A percentile compares a stretch with the other conserved stretches of the same genome.
Evolutionary conservation across 2,113 vertebrate species (phyloP).

Genomic region (Aldabrachelys gigantea): DNA sequence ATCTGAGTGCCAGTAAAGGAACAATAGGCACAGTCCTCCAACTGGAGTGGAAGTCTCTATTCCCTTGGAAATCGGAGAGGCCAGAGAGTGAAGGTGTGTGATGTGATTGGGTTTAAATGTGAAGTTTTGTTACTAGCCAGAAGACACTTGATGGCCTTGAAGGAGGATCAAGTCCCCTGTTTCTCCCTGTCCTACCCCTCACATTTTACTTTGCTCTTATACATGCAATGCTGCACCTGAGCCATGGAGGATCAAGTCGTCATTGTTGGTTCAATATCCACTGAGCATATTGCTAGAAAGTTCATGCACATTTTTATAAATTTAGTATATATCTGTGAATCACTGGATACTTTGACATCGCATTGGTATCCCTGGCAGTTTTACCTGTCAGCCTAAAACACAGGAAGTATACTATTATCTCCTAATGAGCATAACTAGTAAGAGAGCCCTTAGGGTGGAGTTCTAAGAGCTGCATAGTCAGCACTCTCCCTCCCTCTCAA

Average conservation of each 20-base stretch:
- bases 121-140: neutral
- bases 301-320: neutral
- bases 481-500: neutral
- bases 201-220: neutral
- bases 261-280: neutral
- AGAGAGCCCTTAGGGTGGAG: neutral
- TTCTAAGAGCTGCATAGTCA: neutral
- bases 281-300: neutral
- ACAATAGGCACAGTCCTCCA: neutral
- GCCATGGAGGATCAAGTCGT: neutral
- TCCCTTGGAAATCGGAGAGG: neutral
- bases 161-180: neutral
- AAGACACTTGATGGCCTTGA: neutral
- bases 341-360: neutral
- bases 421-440: neutral
- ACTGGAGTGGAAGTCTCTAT: neutral
- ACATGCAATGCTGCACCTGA: fast-evolving
- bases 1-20: neutral
- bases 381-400: neutral
- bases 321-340: neutral
- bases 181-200: neutral
- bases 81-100: neutral
- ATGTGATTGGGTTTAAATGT: neutral
- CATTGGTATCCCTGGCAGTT: neutral
- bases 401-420: neutral